These are phyloP conservation scores for Germaria angustata DNA, from an alignment of 2,888 invertebrate species.

Conservation along the genomic window DNA sequence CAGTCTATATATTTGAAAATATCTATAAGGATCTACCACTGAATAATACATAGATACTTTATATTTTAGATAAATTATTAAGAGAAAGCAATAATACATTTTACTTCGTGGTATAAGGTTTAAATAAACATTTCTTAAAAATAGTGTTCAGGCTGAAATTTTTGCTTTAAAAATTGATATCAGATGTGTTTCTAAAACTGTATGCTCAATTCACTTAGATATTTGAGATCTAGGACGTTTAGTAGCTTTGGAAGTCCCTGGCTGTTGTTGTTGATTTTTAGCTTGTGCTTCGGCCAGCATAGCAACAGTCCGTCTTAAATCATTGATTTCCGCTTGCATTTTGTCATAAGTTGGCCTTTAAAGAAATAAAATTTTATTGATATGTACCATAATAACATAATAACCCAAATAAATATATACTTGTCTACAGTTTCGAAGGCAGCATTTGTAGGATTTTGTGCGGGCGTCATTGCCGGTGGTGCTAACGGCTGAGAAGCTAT, in stretches of 20 bases:
- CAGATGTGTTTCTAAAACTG: too few species aligned
- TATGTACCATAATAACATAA: neutral
- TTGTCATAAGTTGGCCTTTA: constrained; percentile 69
- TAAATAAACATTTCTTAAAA: neutral
- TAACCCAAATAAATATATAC: constrained; percentile 25
- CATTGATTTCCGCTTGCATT: constrained; percentile 73
- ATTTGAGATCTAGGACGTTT: constrained; percentile 25
- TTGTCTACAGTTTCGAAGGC: constrained; percentile 56
- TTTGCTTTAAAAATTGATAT: neutral
- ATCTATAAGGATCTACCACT: too few species aligned
- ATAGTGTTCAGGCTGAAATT: neutral
- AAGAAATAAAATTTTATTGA: neutral
- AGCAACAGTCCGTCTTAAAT: constrained; percentile 74
- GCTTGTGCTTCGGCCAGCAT: constrained; percentile 69
- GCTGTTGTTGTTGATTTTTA: constrained; percentile 63
- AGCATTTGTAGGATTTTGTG: neutral
- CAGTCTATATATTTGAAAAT: too few species aligned
- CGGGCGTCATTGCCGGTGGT: neutral
- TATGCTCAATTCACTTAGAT: constrained; percentile 24
- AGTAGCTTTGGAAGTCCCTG: constrained; percentile 12
- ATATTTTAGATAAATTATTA: too few species aligned
- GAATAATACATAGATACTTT: too few species aligned
- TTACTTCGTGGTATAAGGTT: too few species aligned
- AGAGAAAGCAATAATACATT: too few species aligned
- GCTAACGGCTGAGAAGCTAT: neutral